Conservation (phyloP, 2,888 invertebrate species). For the Ramazzottius varieornatus region DNA sequence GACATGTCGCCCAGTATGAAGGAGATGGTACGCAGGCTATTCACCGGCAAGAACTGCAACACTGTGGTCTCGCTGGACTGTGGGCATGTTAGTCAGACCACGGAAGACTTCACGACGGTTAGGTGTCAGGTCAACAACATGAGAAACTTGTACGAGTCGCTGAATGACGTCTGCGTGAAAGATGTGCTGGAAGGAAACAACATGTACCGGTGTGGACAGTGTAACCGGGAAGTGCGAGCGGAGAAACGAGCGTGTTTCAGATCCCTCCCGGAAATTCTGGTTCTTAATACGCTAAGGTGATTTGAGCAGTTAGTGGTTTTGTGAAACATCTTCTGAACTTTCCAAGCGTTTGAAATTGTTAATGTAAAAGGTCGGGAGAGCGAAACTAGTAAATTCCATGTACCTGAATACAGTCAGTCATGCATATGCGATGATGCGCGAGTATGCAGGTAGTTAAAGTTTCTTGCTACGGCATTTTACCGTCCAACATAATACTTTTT, state of each 20-base stretch:
- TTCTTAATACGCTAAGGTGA: conserved; percentile 93
- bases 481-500: too few relatives aligned
- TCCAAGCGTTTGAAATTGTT: too few relatives aligned
- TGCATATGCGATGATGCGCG: too few relatives aligned
- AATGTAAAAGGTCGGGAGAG: too few relatives aligned
- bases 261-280: conserved; percentile 65
- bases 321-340: too few relatives aligned
- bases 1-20: conserved; percentile 71
- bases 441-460: too few relatives aligned
- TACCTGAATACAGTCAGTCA: too few relatives aligned
- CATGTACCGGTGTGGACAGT: conserved; percentile 87
- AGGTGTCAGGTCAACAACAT: conserved; percentile 39
- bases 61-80: conserved; percentile 38
- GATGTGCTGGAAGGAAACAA: conserved; percentile 88
- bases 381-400: too few relatives aligned
- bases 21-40: conserved; percentile 58
- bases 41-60: conserved; percentile 26
- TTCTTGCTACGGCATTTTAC: too few relatives aligned
- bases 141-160: conserved; percentile 35
- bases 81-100: conserved; percentile 68
- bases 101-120: conserved; percentile 86
- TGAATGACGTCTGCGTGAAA: conserved; percentile 87
- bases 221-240: conserved; percentile 74
- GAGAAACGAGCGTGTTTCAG: conserved; percentile 84
- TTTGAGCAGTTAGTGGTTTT: too few relatives aligned